phyloP scores from a whole-genome alignment of 2,888 invertebrate species.

The Hypsopygia costalis region DNA sequence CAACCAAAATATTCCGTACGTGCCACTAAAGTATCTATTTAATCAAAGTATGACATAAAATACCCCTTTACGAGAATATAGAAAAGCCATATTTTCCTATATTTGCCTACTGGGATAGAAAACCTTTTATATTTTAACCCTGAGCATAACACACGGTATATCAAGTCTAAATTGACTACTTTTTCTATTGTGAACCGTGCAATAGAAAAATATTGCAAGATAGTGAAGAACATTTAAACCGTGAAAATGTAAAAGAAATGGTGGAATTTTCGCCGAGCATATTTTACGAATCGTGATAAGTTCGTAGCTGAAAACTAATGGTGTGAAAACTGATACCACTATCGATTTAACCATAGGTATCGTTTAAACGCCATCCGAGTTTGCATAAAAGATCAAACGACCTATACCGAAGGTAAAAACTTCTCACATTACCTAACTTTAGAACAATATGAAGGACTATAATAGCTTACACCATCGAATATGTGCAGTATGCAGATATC shows the following conservation, averaged over 20 bases:
- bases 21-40: neutral
- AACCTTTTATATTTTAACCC: neutral
- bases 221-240: neutral
- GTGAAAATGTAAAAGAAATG: neutral
- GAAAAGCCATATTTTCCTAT: neutral
- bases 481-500: too few species aligned
- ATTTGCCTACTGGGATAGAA: neutral
- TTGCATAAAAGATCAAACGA: constrained; percentile 34
- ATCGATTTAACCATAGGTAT: constrained; percentile 28
- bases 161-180: neutral
- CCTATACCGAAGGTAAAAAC: neutral
- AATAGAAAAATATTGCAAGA: neutral
- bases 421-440: neutral
- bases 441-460: too few species aligned
- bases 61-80: neutral
- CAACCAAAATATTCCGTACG: constrained; percentile 14
- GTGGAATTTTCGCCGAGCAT: constrained; percentile 15
- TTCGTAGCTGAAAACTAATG: constrained; percentile 51
- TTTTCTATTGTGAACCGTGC: neutral
- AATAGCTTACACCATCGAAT: too few species aligned
- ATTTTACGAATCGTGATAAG: constrained; percentile 48
- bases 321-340: constrained; percentile 49
- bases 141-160: neutral
- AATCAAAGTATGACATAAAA: constrained; percentile 2
- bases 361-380: constrained; percentile 38